A percentile compares a stretch with the other conserved stretches of the same genome.
These are phyloP conservation scores for Panthera uncia DNA, from an alignment of 2,113 vertebrate genomes.

Conservation along the genomic window DNA sequence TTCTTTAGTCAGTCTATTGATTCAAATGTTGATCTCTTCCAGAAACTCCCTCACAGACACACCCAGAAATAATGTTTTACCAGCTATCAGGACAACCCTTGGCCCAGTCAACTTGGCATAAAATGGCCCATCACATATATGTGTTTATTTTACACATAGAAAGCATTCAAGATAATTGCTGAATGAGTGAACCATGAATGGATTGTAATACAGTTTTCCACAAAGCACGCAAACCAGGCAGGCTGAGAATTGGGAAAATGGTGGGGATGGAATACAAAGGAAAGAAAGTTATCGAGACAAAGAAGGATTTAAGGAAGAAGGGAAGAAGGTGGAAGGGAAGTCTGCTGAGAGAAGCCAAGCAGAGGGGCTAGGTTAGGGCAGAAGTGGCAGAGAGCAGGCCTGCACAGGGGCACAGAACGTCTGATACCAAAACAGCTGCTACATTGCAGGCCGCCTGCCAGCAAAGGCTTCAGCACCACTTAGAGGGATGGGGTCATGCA, in stretches of 20 bases:
- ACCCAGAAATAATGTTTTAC: background rate
- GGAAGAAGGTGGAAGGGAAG: background rate
- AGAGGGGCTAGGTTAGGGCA: no score
- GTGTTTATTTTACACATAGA: background rate
- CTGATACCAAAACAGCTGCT: background rate
- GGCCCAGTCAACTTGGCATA: background rate
- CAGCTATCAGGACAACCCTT: background rate
- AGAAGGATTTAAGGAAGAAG: background rate
- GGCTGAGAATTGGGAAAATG: background rate
- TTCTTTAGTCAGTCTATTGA: background rate
- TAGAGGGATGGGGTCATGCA: background rate
- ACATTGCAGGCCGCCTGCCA: fast-evolving
- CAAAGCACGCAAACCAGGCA: background rate
- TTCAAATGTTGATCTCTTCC: background rate
- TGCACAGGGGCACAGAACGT: background rate
- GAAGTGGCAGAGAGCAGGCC: background rate
- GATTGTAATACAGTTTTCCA: background rate
- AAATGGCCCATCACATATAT: background rate
- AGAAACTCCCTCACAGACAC: background rate
- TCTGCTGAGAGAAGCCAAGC: background rate
- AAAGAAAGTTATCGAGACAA: background rate
- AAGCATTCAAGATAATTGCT: background rate
- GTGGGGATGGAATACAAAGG: background rate
- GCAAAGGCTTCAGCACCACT: background rate
- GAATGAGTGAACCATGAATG: background rate